phyloP scores from a whole-genome alignment of 2,797 vertebrate species.

The Anomalospiza imberbis region DNA sequence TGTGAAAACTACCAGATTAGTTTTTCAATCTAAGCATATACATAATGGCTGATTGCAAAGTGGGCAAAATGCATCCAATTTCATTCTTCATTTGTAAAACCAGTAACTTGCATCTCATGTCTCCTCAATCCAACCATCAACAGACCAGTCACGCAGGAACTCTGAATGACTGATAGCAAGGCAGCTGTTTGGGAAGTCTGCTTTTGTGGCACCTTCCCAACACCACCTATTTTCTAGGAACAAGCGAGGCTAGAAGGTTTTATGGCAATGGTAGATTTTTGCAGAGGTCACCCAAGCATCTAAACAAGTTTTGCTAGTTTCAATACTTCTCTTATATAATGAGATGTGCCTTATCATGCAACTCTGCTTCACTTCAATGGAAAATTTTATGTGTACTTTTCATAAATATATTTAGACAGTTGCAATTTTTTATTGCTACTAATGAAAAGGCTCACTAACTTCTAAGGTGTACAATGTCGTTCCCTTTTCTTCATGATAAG shows the following conservation, averaged over 20 bases:
- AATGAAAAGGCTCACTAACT: background rate
- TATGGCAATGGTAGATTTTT: background rate
- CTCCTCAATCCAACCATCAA: background rate
- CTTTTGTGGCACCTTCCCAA: background rate
- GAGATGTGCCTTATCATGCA: background rate
- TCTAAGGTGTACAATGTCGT: background rate
- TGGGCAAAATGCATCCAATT: slow-evolving; percentile 55
- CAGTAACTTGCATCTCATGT: slow-evolving; percentile 38
- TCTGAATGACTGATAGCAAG: background rate
- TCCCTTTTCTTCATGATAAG: background rate
- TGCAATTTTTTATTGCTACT: background rate
- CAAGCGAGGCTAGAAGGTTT: background rate
- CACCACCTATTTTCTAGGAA: background rate
- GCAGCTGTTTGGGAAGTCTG: background rate
- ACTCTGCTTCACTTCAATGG: background rate
- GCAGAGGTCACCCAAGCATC: background rate
- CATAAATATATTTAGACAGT: background rate
- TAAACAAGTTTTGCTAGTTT: background rate
- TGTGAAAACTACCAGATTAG: slow-evolving; percentile 68
- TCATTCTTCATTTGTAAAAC: slow-evolving; percentile 49
- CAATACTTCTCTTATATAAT: background rate
- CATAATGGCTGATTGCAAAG: slow-evolving; percentile 53
- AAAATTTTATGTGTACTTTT: background rate
- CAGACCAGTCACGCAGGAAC: background rate
- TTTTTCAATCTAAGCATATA: slow-evolving; percentile 52